Evolutionary conservation across 2,797 vertebrate genomes (phyloP).

Genomic region (Lophius americanus): DNA sequence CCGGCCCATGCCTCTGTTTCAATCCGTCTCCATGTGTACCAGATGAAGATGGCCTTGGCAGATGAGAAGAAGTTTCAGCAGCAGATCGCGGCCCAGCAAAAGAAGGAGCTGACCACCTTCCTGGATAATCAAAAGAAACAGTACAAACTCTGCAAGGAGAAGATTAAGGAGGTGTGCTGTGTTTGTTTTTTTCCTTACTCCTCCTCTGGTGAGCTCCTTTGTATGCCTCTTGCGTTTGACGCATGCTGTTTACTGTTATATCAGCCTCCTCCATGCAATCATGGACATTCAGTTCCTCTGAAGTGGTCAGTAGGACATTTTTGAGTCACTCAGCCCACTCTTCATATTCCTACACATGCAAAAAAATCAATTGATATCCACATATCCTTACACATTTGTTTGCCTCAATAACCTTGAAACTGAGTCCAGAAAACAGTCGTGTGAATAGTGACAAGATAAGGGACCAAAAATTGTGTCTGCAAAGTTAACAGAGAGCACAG

Average conservation of each 20-base stretch:
- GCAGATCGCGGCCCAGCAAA: conserved; percentile 98
- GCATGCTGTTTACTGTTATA: conserved; percentile 38
- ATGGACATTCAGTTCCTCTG: conserved; percentile 35
- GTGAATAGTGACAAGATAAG: conserved; percentile 64
- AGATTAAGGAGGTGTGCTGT: conserved; percentile 94
- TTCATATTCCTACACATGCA: conserved; percentile 46
- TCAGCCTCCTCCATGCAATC: conserved; percentile 56
- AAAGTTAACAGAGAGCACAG: conserved; percentile 59
- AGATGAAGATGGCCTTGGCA: conserved; percentile 93
- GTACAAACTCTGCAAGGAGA: conserved; percentile 99
- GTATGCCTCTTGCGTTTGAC: conserved; percentile 42
- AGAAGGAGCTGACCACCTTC: conserved; percentile 98
- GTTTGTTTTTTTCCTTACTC: conserved; percentile 29
- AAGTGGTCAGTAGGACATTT: conserved; percentile 40
- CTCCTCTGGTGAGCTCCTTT: conserved; percentile 26
- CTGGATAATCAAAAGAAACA: conserved; percentile 99
- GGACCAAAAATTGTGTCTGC: conserved; percentile 72
- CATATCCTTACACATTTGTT: conserved; percentile 27
- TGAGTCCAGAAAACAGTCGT: conserved; percentile 42
- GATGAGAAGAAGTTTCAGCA: conserved; percentile 99
- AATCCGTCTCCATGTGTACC: conserved; percentile 20
- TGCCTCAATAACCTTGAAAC: conserved; percentile 47
- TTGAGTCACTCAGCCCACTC: conserved; percentile 69
- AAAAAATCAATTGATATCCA: conserved; percentile 29
- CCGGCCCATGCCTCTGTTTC: background rate